phyloP scores from a whole-genome alignment of 2,888 invertebrate genomes.

The Xestia ashworthii region DNA sequence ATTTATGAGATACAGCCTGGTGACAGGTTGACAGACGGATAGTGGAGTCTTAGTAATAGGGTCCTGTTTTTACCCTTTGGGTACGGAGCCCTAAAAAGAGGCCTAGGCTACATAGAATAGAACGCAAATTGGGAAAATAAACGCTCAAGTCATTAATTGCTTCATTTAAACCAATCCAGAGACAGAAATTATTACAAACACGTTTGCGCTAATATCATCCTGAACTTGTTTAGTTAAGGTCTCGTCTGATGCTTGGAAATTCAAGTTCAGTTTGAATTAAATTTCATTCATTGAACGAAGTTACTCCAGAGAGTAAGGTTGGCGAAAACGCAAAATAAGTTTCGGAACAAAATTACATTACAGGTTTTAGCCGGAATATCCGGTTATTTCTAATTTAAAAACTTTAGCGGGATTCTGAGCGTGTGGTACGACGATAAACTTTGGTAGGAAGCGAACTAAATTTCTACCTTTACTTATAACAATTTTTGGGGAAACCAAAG shows the following conservation, averaged over 20 bases:
- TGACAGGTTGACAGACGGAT: too few relatives aligned
- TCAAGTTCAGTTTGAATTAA: conserved; percentile 54
- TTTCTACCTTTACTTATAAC: too few relatives aligned
- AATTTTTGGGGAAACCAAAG: not conserved
- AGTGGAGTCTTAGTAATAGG: too few relatives aligned
- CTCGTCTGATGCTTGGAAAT: conserved; percentile 38
- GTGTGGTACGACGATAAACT: not conserved
- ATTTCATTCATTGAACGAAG: conserved; percentile 54
- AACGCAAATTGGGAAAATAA: conserved; percentile 8
- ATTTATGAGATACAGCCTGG: too few relatives aligned
- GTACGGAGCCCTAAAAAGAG: not conserved
- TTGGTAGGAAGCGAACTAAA: not conserved
- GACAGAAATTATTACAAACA: conserved; percentile 53
- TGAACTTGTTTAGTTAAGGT: conserved; percentile 41
- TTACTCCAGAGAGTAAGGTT: conserved; percentile 40
- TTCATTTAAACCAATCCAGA: conserved; percentile 44
- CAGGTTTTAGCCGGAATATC: not conserved
- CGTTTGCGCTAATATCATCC: conserved; percentile 46
- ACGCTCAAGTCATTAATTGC: conserved; percentile 32
- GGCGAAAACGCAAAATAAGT: conserved; percentile 30
- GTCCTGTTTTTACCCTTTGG: too few relatives aligned
- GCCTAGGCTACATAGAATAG: not conserved
- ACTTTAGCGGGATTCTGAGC: not conserved
- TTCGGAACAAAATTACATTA: conserved; percentile 13
- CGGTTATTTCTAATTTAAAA: conserved; percentile 21